Evolutionary conservation across 2,888 invertebrate genomes (phyloP).

Genomic region (Hermodice carunculata): DNA sequence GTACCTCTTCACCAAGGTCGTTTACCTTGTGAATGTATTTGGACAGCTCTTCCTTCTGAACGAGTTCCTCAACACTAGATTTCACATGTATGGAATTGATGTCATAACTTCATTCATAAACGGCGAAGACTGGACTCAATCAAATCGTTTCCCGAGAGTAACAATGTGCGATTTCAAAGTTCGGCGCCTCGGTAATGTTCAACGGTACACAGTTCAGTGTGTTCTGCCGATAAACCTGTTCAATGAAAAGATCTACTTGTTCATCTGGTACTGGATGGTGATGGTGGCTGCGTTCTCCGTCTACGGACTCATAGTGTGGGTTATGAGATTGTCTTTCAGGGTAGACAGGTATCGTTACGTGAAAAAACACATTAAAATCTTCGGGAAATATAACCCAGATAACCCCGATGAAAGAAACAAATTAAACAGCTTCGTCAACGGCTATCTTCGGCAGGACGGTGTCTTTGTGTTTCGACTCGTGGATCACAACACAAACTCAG

Average conservation of each 20-base stretch:
- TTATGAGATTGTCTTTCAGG: constrained; percentile 41
- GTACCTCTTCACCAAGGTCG: constrained; percentile 69
- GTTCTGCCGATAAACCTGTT: constrained; percentile 63
- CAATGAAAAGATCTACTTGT: constrained; percentile 68
- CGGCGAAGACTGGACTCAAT: constrained; percentile 66
- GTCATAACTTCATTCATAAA: constrained; percentile 70
- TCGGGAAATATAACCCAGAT: constrained; percentile 31
- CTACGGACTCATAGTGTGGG: constrained; percentile 70
- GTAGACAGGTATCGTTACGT: constrained; percentile 40
- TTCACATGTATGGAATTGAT: constrained; percentile 70
- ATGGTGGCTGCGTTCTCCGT: constrained; percentile 69
- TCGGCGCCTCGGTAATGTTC: constrained; percentile 64
- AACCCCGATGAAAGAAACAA: constrained; percentile 29
- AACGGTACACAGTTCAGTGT: constrained; percentile 70
- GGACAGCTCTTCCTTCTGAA: constrained; percentile 71
- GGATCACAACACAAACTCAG: constrained; percentile 16
- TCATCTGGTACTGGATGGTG: constrained; percentile 72
- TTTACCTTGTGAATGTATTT: constrained; percentile 69
- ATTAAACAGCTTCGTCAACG: constrained; percentile 52
- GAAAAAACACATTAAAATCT: constrained; percentile 42
- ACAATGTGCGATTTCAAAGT: constrained; percentile 70
- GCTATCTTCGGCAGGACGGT: constrained; percentile 13
- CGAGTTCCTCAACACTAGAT: constrained; percentile 69
- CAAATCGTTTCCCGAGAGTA: constrained; percentile 67
- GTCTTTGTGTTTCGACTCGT: constrained; percentile 13